phyloP scores from a whole-genome alignment of 1,140 invertebrate species.

The Papilio polyxenes region DNA sequence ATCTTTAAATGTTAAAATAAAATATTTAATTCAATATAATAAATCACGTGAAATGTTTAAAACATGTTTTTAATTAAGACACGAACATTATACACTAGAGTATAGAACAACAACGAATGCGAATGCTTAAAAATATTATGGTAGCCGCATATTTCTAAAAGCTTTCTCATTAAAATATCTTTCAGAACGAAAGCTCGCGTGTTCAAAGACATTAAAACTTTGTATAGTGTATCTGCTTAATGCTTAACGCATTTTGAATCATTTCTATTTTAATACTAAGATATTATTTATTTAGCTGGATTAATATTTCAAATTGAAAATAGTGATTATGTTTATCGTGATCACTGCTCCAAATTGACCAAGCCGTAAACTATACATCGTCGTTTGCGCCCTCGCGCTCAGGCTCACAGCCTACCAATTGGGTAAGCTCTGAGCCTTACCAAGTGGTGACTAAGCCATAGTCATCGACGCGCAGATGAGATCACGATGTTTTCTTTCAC shows the following conservation, averaged over 20 bases:
- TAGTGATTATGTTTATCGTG: background rate
- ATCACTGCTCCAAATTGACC: too few relatives aligned
- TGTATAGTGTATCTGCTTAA: conserved; percentile 13
- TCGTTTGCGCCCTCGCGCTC: too few relatives aligned
- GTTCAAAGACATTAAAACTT: conserved; percentile 25
- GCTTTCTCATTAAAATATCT: conserved; percentile 27
- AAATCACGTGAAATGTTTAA: background rate
- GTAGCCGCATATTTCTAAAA: conserved; percentile 15
- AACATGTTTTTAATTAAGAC: conserved; percentile 3
- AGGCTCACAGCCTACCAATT: too few relatives aligned
- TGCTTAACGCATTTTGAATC: background rate
- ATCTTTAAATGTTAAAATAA: too few relatives aligned
- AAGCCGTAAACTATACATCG: too few relatives aligned
- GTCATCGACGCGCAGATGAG: too few relatives aligned
- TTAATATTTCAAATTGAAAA: background rate
- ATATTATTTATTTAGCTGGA: background rate
- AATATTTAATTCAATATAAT: background rate
- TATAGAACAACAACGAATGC: background rate
- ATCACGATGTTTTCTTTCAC: too few relatives aligned
- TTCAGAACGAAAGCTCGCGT: conserved; percentile 24
- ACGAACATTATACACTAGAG: background rate
- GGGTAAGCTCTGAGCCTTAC: too few relatives aligned
- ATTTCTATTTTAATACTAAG: background rate
- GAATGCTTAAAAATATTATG: conserved; percentile 13
- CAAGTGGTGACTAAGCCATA: too few relatives aligned